Evolutionary conservation across 1,140 invertebrate species (phyloP), one percentile per base, ranked within the genome.

Genomic region (Drosophila gunungcola): DNA sequence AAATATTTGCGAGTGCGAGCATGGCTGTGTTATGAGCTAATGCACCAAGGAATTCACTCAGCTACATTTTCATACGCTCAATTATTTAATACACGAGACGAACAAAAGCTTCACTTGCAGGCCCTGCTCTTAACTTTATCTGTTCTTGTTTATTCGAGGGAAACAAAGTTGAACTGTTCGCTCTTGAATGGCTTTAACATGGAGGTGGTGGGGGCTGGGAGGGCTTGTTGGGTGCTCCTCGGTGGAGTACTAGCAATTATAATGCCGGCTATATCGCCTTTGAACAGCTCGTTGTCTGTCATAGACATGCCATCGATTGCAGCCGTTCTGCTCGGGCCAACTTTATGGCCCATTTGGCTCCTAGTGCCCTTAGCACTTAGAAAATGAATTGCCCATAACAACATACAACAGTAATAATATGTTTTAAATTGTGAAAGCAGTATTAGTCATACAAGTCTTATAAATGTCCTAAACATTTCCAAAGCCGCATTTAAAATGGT

Each of bases 61-160:
- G 69, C 69, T 79, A 88, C 63, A 88, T 78, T 75, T 86, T 86
- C 82, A 82, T 88, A 82, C 74, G 69, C 51, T 86, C 78, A 86
- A 86, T 86, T 86, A 86, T 86, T 86, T 79, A 86, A 79, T 76
- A 79, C 64, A 57, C 73, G 48, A 67, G 64, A 51, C 73, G 48
- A 77, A 49, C 39, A 63, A 32, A 49, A 73, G 72, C 62, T 74
- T 73, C 43, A 61, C 48, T 51, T 63, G 63, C 61, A 74, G 42
- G 16, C 36, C 38, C 51, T 41, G 38, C 32, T 16, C 34, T 32
- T 34, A 46, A 57, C 49, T 55, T 60, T 52, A 46, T 48, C 49
- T 45, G 67, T 48, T 52, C 41, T 43, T 52, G 60, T 64, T 68
- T 51, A 52, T 48, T 34, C 58, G 45, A 51, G 46, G 43, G 57